Evolutionary conservation across 2,888 invertebrate genomes (phyloP), one percentile per base, ranked within the genome.

Genomic region (Agriopis leucophaearia): DNA sequence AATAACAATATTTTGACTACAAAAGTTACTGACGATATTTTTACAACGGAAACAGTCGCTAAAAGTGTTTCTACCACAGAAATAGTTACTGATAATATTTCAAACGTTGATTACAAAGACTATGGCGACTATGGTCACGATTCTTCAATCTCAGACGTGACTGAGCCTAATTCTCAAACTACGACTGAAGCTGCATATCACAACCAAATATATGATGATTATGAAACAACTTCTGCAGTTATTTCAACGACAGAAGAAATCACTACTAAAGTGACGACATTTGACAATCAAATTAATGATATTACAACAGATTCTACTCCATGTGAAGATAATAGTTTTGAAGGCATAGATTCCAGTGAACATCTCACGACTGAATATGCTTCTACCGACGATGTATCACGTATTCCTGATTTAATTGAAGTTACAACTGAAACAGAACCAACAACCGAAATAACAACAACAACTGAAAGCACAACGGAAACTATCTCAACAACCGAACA

Each of bases 371-470:
- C 61, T 48, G 59, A 63, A 62, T 9, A 48, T 54, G 5, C 47
- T 45, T 45, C 50, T 9, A 59, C 62, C n/a, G 47, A 13, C 40
- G 48, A 54, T 38, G 12, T 52, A 8, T 44, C 54, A 16, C 12
- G 12, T 35, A 10, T 35, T 60, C 35, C 52, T 16, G 60, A 61
- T 16, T 40, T 35, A 44, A 35, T 42, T 35, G 50, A 59, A 52
- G n/a, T 27, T 10, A 54, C 54, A 44, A 15, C 13, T 38, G 27
- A 27, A 9, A 61, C 52, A 48, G 51, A 51, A 44, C 0, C n/a
- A 12, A 66, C 64, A 10, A 52, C 52, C 9, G 66, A 66, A 64
- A 13, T 12, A 56, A 4, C 44, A 8, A 51, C 54, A 36, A 62
- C 47, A 27, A 27, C 27, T 8, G 47, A 54, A 42, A 42, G n/a